Base-by-base conservation (phyloP, 1,140 invertebrate genomes). In the Trachymyrmex cornetzi region DNA sequence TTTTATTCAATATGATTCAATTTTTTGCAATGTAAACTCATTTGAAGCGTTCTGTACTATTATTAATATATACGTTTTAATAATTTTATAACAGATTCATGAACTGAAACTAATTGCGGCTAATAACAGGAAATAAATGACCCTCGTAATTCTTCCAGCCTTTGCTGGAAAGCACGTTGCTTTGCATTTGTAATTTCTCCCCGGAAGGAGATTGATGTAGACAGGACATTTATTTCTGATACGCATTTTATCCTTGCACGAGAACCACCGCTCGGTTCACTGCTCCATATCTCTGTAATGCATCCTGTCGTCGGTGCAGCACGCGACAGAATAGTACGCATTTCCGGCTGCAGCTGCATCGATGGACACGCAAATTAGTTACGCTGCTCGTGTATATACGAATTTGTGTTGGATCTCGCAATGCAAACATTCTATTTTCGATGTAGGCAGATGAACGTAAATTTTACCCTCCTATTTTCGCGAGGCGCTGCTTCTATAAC, bases 341-440 rank as follows among this genome's bases (percentile, higher is more conserved):
- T 86, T 92, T 92, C 91, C 91, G 89, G 88, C 85, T 86, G 88
- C 77, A 85, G 85, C 66, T 88, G 84, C 84, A 88, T 92, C 87
- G 85, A 85, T 66, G 64, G 48, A 87, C 85, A 87, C 66, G 86
- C 89, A 75, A 74, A 84, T 84, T 87, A 88, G 90, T 92, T 89
- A 92, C 84, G 88, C 87, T 89, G 88, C 85, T 89, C 38, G 11
- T 69, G 38, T 69, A 69, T 50, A 27, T 86, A 90, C 87, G 85
- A 81, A 88, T 91, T 92, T 89, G 86, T 66, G 81, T 66, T 79
- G 48, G 34, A 50, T 34, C 16, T 12, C 14, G 22, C 5, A 53
- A 14, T 38, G 11, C 11, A 55, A 44, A 69, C 30, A 34, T 72
- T 82, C 5, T 2, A 67, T 22, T 75, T 61, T 84, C 11, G 1